Evolutionary conservation across 2,888 invertebrate species (phyloP).

Genomic region (Acrobasis repandana): DNA sequence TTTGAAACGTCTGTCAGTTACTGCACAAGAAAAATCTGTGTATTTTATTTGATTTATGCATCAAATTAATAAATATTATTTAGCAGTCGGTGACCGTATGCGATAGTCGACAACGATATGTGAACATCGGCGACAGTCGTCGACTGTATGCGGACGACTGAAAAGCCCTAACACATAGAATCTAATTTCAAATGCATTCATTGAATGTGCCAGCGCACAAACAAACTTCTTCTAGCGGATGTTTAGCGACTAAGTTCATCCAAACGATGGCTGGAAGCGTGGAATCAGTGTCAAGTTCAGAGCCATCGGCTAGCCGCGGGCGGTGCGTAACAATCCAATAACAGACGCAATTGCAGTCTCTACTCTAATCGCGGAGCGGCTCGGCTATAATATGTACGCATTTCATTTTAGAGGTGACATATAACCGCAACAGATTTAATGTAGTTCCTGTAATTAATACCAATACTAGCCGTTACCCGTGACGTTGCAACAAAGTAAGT

Average conservation of each 20-base stretch:
- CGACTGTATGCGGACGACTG: too few species aligned
- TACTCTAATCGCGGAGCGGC: constrained; percentile 33
- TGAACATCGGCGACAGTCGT: too few species aligned
- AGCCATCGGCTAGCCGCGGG: constrained; percentile 34
- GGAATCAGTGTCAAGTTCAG: constrained; percentile 46
- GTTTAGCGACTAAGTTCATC: constrained; percentile 1
- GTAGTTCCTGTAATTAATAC: too few species aligned
- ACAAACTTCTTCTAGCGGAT: not conserved
- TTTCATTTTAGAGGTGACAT: constrained; percentile 27
- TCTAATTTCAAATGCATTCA: not conserved
- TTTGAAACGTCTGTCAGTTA: too few species aligned
- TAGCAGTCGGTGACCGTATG: too few species aligned
- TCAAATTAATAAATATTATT: too few species aligned
- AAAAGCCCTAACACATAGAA: too few species aligned
- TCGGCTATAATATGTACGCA: constrained; percentile 19
- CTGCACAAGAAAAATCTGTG: too few species aligned
- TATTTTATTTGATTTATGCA: too few species aligned
- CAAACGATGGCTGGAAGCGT: constrained; percentile 30
- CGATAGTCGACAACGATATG: too few species aligned
- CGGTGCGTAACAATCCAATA: constrained; percentile 32
- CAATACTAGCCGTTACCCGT: too few species aligned
- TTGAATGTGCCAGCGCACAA: not conserved
- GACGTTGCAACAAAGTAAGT: too few species aligned
- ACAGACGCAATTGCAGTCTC: constrained; percentile 35
- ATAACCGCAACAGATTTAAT: constrained; percentile 34